phyloP scores from a whole-genome alignment of 2,113 vertebrate species.

The Sphaerodactylus townsendi region DNA sequence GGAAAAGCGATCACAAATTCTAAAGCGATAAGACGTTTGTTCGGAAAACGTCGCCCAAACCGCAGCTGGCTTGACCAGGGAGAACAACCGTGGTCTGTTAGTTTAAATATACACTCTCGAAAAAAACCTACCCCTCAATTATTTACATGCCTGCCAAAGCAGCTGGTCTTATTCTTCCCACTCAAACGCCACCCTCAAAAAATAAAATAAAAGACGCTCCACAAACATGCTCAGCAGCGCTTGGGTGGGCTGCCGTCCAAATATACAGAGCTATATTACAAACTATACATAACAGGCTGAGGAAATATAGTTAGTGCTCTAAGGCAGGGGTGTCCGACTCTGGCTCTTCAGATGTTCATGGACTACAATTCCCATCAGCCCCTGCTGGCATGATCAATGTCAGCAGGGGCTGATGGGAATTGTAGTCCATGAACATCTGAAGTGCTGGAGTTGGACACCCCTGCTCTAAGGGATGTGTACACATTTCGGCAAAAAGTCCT shows the following conservation, averaged over 20 bases:
- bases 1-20: not conserved
- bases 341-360: too few relatives aligned
- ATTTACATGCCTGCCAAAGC: not conserved
- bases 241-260: constrained; percentile 40
- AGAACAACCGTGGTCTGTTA: not conserved
- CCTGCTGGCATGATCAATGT: too few relatives aligned
- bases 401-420: too few relatives aligned
- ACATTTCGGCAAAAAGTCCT: constrained; percentile 57
- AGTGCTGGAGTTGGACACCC: too few relatives aligned
- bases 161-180: not conserved
- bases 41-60: not conserved
- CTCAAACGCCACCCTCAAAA: not conserved
- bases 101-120: not conserved
- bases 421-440: too few relatives aligned
- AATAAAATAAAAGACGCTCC: not conserved
- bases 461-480: constrained; percentile 28
- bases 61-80: not conserved
- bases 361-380: too few relatives aligned
- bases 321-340: constrained; percentile 1
- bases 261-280: constrained; percentile 38
- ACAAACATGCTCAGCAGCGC: constrained; percentile 7
- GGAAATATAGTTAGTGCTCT: constrained; percentile 18
- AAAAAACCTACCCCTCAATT: not conserved
- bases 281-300: constrained; percentile 17
- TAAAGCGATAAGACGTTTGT: not conserved